These are phyloP conservation scores for Drosophila orena DNA, from an alignment of 1,140 invertebrate species.

Conservation along the genomic window DNA sequence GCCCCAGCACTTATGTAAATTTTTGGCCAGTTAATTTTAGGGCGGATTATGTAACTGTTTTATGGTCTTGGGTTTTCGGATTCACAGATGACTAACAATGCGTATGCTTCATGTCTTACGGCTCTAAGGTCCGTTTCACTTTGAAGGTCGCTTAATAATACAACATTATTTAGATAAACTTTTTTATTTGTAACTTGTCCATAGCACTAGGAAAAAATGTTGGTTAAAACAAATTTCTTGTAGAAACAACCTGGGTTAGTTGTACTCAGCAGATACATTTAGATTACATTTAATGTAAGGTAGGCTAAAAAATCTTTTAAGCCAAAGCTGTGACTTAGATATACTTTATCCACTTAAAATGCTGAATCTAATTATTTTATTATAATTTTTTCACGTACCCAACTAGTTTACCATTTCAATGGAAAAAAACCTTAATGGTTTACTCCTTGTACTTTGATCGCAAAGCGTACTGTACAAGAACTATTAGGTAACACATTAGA, in stretches of 20 bases:
- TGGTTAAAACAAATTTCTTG: neutral
- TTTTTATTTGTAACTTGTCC: too few relatives aligned
- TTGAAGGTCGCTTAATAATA: conserved; percentile 34
- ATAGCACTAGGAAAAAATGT: neutral
- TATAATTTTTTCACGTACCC: too few relatives aligned
- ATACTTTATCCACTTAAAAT: neutral
- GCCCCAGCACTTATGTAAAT: conserved; percentile 43
- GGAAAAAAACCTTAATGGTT: neutral
- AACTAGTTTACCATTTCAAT: neutral
- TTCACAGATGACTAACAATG: conserved; percentile 29
- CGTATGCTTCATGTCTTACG: conserved; percentile 10
- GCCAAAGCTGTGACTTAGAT: too few relatives aligned
- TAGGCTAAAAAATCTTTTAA: too few relatives aligned
- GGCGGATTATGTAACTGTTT: conserved; percentile 23
- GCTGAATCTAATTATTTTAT: neutral
- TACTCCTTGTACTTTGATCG: conserved; percentile 4
- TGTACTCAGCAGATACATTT: too few relatives aligned
- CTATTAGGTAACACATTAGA: conserved; percentile 11
- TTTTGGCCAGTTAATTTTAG: conserved; percentile 13
- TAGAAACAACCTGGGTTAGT: too few relatives aligned
- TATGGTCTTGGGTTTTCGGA: conserved; percentile 11
- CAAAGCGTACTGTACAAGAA: conserved; percentile 5
- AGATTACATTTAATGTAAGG: too few relatives aligned
- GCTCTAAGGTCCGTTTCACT: conserved; percentile 14
- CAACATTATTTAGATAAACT: neutral